A percentile compares a stretch with the other conserved stretches of the same genome.
Evolutionary conservation across 2,888 invertebrate species (phyloP).

Genomic region (Rhorus exstirpatorius): DNA sequence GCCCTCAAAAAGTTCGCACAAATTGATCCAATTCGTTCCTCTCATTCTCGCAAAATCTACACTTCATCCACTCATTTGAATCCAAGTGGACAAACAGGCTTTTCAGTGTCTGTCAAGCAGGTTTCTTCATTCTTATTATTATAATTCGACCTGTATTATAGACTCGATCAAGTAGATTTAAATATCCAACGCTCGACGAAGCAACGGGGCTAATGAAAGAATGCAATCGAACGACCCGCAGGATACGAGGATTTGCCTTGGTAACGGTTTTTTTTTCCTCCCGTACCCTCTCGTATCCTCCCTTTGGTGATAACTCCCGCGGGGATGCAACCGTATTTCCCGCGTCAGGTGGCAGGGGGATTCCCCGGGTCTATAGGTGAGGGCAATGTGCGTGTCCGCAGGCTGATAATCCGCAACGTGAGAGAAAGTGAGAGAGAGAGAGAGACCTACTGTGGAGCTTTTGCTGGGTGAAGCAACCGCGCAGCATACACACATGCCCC

Average conservation of each 20-base stretch:
- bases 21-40: neutral
- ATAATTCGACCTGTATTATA: constrained; percentile 58
- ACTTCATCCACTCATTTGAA: neutral
- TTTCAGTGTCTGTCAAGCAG: neutral
- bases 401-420: constrained; percentile 62
- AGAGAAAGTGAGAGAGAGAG: constrained; percentile 30
- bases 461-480: constrained; percentile 60
- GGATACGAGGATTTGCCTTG: constrained; percentile 46
- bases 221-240: constrained; percentile 31
- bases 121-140: constrained; percentile 8
- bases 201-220: constrained; percentile 57
- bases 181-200: constrained; percentile 56
- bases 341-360: constrained; percentile 51
- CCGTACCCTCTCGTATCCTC: neutral
- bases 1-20: neutral
- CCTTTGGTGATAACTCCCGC: constrained; percentile 11
- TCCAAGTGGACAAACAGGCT: neutral
- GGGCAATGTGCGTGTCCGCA: constrained; percentile 47
- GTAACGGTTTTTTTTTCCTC: constrained; percentile 39
- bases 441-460: constrained; percentile 55
- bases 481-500: constrained; percentile 60
- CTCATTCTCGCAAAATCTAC: neutral
- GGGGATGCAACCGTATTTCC: constrained; percentile 44
- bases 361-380: constrained; percentile 49
- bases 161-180: constrained; percentile 61